Base-by-base conservation (phyloP, 2,797 vertebrate genomes). In the Knipowitschia caucasica region DNA sequence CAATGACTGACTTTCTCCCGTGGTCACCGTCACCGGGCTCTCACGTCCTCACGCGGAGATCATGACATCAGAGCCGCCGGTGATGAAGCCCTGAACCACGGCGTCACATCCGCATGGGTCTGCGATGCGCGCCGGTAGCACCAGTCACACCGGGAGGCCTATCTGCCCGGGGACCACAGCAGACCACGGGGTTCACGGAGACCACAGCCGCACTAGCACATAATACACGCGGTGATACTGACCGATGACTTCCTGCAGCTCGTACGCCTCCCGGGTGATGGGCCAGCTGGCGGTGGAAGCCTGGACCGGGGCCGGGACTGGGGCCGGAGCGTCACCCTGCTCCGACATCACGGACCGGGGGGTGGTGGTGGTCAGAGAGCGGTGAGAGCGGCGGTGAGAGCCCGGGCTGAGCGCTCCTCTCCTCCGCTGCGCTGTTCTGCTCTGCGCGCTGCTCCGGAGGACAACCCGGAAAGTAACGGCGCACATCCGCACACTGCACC, bases 231-330 rank as follows among this genome's bases (percentile, higher is more conserved):
- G 33, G 46, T n/a, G n/a, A 31, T 64, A 94, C 96, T 93, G 81
- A 98, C 96, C 95, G 88, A 98, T 98, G 76, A 98, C 95, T 93
- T 96, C 95, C 92, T 97, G 95, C 77, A 98, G 93, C 86, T 97
- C 93, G 80, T 98, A 98, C 59, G 93, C 92, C 81, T 98, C 95
- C 85, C 94, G 88, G 88, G 89, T 95, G 80, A 97, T 98, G 80
- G 96, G 94, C 95, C 96, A 98, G 87, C n/a, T n/a, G n/a, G 86
- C 87, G 76, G 85, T 67, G 33, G 91, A n/a, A n/a, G n/a, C n/a
- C n/a, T n/a, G n/a, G n/a, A n/a, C 85, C 76, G 59, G 80, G 65
- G 76, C 88, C 67, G 89, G 93, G 84, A 85, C 85, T 43, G 93
- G 86, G 76, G 90, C 85, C 43, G 92, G 91, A 62, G 94, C 89